Evolutionary conservation across 1,140 invertebrate genomes (phyloP).

Genomic region (Micrasema minimum): DNA sequence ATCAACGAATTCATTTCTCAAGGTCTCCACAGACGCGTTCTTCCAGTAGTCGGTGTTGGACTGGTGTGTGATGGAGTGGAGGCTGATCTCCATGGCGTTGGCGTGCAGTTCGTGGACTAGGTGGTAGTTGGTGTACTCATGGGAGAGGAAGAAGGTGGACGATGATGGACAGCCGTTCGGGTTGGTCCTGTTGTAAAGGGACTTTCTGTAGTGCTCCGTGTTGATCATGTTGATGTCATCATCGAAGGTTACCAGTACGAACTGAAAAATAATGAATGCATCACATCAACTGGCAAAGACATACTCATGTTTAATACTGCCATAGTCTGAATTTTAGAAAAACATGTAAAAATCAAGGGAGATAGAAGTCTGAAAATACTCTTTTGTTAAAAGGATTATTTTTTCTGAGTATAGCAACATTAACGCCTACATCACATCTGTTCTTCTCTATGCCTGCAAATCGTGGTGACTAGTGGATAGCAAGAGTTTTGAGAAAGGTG

Average conservation of each 20-base stretch:
- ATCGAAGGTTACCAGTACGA: background rate
- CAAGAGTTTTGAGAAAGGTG: too few relatives aligned
- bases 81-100: conserved; percentile 75
- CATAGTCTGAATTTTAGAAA: too few relatives aligned
- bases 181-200: background rate
- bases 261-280: background rate
- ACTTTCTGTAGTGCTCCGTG: background rate
- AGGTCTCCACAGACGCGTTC: conserved; percentile 59
- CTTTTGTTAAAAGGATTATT: too few relatives aligned
- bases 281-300: too few relatives aligned
- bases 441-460: too few relatives aligned
- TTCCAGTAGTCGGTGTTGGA: conserved; percentile 63
- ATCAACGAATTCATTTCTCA: conserved; percentile 69
- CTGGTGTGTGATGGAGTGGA: conserved; percentile 70
- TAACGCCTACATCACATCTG: too few relatives aligned
- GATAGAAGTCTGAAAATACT: too few relatives aligned
- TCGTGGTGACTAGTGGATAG: too few relatives aligned
- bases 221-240: background rate
- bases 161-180: conserved; percentile 57
- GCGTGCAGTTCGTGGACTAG: conserved; percentile 72
- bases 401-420: too few relatives aligned
- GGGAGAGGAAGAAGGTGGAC: conserved; percentile 75
- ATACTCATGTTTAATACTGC: too few relatives aligned
- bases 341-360: too few relatives aligned
- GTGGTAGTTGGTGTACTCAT: conserved; percentile 77